Percentiles rank a stretch among this genome's conserved stretches.
Conservation (phyloP, 2,797 vertebrate species). For the Pipistrellus kuhlii region DNA sequence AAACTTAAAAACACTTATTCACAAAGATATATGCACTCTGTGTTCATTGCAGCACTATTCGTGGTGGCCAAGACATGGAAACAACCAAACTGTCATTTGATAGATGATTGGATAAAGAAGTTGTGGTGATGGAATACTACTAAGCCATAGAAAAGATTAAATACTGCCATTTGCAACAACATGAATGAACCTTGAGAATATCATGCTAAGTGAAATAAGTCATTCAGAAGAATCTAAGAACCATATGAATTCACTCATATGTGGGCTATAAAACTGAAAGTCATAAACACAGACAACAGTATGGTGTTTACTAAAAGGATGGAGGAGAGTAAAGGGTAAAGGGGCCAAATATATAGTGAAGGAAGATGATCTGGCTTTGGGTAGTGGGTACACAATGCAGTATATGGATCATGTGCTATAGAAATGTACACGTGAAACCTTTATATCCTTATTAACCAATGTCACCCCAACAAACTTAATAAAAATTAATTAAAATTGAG, state of each 20-base stretch:
- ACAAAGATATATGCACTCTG: neutral
- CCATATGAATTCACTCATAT: neutral
- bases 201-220: neutral
- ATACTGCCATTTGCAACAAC: neutral
- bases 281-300: neutral
- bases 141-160: neutral
- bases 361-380: neutral
- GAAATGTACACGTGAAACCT: neutral
- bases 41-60: neutral
- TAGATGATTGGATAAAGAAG: neutral
- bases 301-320: neutral
- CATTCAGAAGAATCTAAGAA: neutral
- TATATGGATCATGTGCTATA: neutral
- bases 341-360: neutral
- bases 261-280: neutral
- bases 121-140: neutral
- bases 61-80: neutral
- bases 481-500: conserved; percentile 28
- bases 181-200: neutral
- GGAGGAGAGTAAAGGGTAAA: neutral
- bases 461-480: neutral
- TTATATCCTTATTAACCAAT: neutral
- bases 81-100: neutral
- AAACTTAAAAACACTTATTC: neutral
- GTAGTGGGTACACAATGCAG: neutral